Base-by-base conservation (phyloP, 1,140 invertebrate genomes). In the Platyscapa corneri region DNA sequence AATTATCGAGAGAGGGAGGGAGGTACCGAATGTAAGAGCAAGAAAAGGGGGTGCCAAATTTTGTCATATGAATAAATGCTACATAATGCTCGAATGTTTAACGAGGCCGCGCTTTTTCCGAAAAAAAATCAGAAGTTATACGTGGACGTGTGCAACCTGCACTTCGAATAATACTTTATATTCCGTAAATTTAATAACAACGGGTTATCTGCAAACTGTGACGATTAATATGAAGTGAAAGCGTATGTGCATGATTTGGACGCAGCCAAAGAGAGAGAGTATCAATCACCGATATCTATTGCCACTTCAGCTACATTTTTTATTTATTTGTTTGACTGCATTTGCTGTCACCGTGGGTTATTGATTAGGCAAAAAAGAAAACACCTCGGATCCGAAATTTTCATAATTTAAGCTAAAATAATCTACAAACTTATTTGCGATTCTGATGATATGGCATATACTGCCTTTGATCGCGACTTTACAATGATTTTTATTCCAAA, bases 251-350 rank as follows among this genome's bases (percentile, higher is more conserved):
- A 3, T 30, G 56, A 78, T 34, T 46, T n/a, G 70, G 18, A 14
- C 2, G 46, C 32, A 72, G 34, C 18, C 23, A 32, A n/a, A n/a
- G 3, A 80, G 20, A 30, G 78, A 53, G 49, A 34, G 39, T 81
- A 85, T 85, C 84, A 85, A 85, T 85, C 84, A 85, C 46, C 53
- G 49, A 81, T 85, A 79, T 84, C 83, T 79, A 56, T 81, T 81
- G 67, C 34, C 39, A 75, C 78, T 60, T 80, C 18, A 49, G 65
- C n/a, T 80, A 42, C 46, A 37, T 67, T 82, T 67, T 82, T 85
- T 76, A 23, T 76, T 72, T 39, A 81, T 82, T 76, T 39, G 82
- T 65, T 23, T 46, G n/a, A 67, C 70, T 65, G 70, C 46, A 85
- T 82, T 81, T 82, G 79, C 42, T 82, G 84, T 77, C 72, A 32